Conservation (phyloP, 2,797 vertebrate species). For the Onychomys arenicola region DNA sequence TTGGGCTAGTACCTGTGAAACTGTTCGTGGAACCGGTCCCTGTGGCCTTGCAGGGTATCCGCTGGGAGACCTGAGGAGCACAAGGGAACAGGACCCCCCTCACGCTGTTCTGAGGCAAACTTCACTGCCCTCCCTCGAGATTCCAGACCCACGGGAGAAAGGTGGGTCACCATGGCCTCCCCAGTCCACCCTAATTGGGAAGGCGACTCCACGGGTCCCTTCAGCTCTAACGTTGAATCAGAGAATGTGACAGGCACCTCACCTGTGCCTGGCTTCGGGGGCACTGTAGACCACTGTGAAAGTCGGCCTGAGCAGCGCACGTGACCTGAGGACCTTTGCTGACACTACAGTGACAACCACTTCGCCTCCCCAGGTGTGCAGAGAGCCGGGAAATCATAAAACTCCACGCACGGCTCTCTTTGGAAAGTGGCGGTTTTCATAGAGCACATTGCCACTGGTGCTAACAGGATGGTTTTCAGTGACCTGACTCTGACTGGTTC, state of each 20-base stretch:
- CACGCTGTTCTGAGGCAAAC: accelerated
- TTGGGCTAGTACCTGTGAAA: constrained; percentile 92
- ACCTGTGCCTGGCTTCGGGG: neutral
- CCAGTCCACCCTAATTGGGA: neutral
- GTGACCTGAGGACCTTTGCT: neutral
- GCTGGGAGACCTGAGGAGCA: constrained; percentile 92
- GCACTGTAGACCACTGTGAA: no score
- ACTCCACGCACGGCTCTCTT: neutral
- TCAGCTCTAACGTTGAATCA: neutral
- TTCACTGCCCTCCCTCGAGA: neutral
- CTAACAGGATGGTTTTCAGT: neutral
- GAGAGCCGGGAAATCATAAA: neutral
- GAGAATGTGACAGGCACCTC: neutral
- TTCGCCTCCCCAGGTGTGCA: accelerated
- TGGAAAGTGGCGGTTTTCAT: neutral
- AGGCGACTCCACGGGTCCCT: neutral
- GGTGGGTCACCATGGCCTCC: neutral
- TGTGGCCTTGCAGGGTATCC: constrained; percentile 97
- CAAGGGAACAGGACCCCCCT: accelerated
- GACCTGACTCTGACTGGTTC: accelerated
- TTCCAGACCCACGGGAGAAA: neutral
- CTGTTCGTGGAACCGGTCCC: constrained; percentile 97
- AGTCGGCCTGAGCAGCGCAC: neutral
- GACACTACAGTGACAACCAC: neutral
- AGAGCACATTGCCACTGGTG: neutral